Evolutionary conservation across 2,888 invertebrate species (phyloP), one percentile per base, ranked within the genome.

Genomic region (Meganola albula): DNA sequence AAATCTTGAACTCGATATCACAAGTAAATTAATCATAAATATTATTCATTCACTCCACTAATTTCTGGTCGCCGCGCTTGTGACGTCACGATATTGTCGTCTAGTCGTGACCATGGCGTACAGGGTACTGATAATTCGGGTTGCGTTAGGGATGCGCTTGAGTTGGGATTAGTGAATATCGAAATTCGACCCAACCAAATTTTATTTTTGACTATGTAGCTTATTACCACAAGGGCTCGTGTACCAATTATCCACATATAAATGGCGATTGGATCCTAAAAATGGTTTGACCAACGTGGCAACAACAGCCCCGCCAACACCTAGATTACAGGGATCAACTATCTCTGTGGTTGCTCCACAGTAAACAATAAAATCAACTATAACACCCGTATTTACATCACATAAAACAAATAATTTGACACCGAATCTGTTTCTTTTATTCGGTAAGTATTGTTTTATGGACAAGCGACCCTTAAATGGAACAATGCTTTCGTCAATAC

Each of bases 311-410:
- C 40, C 40, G 5, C 27, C 10, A 11, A 42, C 27, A 10, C 44
- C 42, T 24, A 42, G 35, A 36, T 41, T 33, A 6, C 10, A 14
- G 10, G 31, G 27, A 20, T 27, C 31, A 10, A 18, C 24, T 10
- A 43, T 41, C 8, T 43, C 37, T 22, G 43, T 47, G 10, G 14
- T 32, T 24, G 34, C 20, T 12, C 46, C 39, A 32, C 42, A 42
- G 25, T 48, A 44, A 16, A 51, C 36, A 21, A 47, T 35, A 27
- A 48, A 48, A 44, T 44, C 44, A 16, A 46, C 23, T 13, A 49
- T 42, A 12, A 27, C 10, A n/a, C 37, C 36, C 22, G 22, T 22
- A 22, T n/a, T 26, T 2, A 48, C 44, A 32, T 51, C 48, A 23
- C 43, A 40, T 6, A 44, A 23, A 20, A 45, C 37, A 14, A 45